Evolutionary conservation across 2,797 vertebrate species (phyloP).

Genomic region (Poecilia velifera): DNA sequence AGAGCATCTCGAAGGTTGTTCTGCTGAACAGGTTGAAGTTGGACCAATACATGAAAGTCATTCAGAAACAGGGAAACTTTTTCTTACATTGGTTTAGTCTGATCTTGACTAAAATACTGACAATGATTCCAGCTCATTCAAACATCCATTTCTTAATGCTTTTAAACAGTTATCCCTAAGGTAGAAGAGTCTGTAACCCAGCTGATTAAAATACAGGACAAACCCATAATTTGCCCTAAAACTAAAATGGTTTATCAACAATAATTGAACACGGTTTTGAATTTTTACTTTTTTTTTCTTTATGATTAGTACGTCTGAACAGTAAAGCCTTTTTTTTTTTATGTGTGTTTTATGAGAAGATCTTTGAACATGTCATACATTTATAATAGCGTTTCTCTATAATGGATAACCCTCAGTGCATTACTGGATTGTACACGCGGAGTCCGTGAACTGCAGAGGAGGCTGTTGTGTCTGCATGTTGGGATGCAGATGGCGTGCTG

Average conservation of each 20-base stretch:
- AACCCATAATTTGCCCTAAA: background rate
- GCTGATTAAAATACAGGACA: background rate
- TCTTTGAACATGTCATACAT: background rate
- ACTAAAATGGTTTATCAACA: background rate
- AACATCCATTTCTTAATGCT: background rate
- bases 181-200: background rate
- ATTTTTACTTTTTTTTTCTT: background rate
- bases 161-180: background rate
- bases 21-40: background rate
- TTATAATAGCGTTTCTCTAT: background rate
- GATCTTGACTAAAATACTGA: background rate
- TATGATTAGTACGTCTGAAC: background rate
- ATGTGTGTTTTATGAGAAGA: background rate
- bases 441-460: background rate
- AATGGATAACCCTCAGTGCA: background rate
- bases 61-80: background rate
- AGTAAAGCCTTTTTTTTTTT: background rate
- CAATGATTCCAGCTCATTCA: background rate
- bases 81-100: background rate
- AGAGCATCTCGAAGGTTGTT: background rate
- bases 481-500: background rate
- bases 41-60: background rate
- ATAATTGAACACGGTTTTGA: background rate
- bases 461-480: background rate
- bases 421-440: background rate